Evolutionary conservation across 2,797 vertebrate species (phyloP), one percentile per base, ranked within the genome.

Genomic region (Pseudopleuronectes americanus): DNA sequence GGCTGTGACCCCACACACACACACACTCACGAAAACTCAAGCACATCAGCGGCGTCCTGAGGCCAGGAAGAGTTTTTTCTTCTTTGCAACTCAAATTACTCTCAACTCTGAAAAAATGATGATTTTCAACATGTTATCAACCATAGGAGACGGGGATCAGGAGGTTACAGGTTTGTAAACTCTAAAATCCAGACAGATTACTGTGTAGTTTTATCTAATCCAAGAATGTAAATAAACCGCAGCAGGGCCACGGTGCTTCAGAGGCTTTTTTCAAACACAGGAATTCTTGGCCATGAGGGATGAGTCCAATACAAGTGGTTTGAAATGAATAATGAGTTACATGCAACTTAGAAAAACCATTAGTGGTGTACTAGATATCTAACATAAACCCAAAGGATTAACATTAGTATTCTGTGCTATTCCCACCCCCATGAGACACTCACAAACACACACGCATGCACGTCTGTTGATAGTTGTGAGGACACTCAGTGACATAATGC

Each of bases 151-250:
- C 45, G 52, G 52, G 58, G 64, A 85, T 90, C 59, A 33, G 56
- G 56, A 53, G 31, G 36, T 53, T 84, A 70, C 77, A 78, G 60
- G 62, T 86, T 80, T 86, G 84, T 83, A 89, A 86, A 89, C 81
- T 85, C 23, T 19, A 24, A 85, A 89, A 91, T 85, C 86, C 87
- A 89, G 87, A 94, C 87, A 89, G 87, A 94, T 91, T 87, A 78
- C 79, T 66, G 58, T 45, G 79, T 64, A 83, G 81, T 87, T 86
- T 92, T 83, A 91, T 92, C 86, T 83, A 82, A 85, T 74, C 73
- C 81, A 71, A 77, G 85, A 94, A 93, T 88, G 87, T 93, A 94
- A 93, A 94, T 88, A 92, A 73, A 84, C 53, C 68, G 36, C 80
- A 80, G 79, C 71, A 64, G 79, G 58, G 73, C 67, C 74, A 41